phyloP scores from a whole-genome alignment of 1,140 invertebrate species.

The Chionoecetes opilio region DNA sequence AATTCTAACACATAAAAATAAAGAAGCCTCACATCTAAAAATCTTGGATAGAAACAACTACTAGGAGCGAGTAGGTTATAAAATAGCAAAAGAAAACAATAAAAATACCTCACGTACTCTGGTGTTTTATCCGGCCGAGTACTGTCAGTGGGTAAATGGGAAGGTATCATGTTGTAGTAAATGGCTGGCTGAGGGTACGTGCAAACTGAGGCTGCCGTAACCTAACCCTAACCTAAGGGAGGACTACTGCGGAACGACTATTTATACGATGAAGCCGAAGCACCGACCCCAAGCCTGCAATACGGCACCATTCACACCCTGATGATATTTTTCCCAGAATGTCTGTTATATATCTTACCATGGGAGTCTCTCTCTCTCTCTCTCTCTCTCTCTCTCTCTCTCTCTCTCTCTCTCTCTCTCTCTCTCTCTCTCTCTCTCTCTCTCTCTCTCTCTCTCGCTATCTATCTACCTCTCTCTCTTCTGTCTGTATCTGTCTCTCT shows the following conservation, averaged over 20 bases:
- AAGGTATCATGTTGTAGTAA: not conserved
- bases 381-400: not conserved
- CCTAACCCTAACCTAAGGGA: not conserved
- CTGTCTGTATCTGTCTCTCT: too few species aligned
- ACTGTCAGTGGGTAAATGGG: not conserved
- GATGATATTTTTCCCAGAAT: slow-evolving; percentile 6
- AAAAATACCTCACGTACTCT: too few species aligned
- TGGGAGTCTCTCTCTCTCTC: not conserved
- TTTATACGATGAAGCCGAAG: not conserved
- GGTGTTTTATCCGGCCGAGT: not conserved
- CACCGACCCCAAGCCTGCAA: not conserved
- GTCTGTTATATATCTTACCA: not conserved
- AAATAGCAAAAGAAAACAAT: too few species aligned
- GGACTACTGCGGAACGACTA: not conserved
- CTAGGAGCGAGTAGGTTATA: too few species aligned
- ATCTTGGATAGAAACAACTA: too few species aligned
- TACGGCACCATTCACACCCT: not conserved
- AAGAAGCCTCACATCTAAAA: too few species aligned
- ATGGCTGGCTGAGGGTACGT: not conserved
- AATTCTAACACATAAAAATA: too few species aligned
- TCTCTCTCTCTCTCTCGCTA: not conserved
- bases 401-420: not conserved
- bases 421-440: not conserved
- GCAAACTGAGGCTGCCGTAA: not conserved
- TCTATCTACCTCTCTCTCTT: not conserved